phyloP scores from a whole-genome alignment of 2,113 vertebrate genomes.

The Cavia aperea region DNA sequence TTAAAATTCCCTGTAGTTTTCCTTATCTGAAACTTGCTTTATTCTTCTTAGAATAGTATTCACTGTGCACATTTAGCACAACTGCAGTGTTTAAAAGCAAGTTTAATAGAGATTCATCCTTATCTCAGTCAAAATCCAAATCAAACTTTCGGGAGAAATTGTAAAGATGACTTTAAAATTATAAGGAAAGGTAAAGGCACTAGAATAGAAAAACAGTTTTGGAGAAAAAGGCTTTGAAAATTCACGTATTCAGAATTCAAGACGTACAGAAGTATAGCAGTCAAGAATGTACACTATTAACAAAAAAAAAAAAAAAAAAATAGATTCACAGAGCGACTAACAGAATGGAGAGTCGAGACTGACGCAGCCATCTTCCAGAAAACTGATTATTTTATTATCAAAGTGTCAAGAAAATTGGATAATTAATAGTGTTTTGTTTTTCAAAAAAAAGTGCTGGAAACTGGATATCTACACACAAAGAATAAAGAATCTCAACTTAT shows the following conservation, averaged over 20 bases:
- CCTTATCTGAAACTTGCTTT: background rate
- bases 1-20: background rate
- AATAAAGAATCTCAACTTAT: background rate
- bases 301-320: background rate
- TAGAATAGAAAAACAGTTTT: background rate
- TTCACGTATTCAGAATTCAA: background rate
- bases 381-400: background rate
- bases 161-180: conserved; percentile 6
- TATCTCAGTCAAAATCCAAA: background rate
- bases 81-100: background rate
- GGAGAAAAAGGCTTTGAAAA: conserved; percentile 2
- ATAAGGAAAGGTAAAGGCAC: background rate
- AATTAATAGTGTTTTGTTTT: background rate
- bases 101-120: background rate
- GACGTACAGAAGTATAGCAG: background rate
- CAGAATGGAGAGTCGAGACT: background rate
- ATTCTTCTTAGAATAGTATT: background rate
- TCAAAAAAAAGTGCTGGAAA: background rate
- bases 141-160: background rate
- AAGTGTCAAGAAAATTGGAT: background rate
- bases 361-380: background rate
- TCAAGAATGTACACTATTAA: background rate
- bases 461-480: background rate
- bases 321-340: background rate
- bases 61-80: background rate